Evolutionary conservation across 2,888 invertebrate genomes (phyloP), one percentile per base, ranked within the genome.

Genomic region (Conops quadrifasciatus): DNA sequence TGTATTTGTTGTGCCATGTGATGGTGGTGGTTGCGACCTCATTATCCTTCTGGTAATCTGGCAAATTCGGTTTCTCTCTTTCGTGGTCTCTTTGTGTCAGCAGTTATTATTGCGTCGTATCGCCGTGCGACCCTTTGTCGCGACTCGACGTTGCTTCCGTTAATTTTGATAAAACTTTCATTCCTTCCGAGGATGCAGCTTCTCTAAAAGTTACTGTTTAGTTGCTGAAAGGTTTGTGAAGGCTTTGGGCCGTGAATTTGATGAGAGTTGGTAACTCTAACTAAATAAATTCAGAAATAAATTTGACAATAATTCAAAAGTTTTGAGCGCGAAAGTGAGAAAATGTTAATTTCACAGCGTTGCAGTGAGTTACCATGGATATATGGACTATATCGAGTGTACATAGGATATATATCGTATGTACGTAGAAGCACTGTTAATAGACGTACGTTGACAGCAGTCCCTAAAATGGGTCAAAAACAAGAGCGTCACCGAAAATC

Each of bases 101-200:
- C 36, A 36, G 36, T 4, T 36, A 36, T 7, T 36, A 36, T 7
- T 36, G 36, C 16, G 36, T 36, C 15, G 19, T 24, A 16, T 15
- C 69, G 16, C 45, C 43, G 2, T 47, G n/a, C 58, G 24, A n/a
- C 26, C 43, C 49, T 49, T 64, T 51, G 5, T 45, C 19, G 5
- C 45, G 53, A 7, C 28, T 56, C n/a, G 21, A 60, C 19, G 19
- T 19, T 24, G 30, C 13, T 28, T 13, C 60, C 62, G 36, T 53
- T 59, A 67, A 53, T 67, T 72, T 75, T 77, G 81, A 81, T 80
- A 77, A 77, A 82, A 81, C 78, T 82, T 77, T 75, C 80, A 79
- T 81, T 80, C 78, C 77, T 76, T 72, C 71, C n/a, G 36, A 49
- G 72, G 60, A 65, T 75, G 47, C 28, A 70, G 67, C 36, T 36